Conservation (phyloP, 2,797 vertebrate species). For the Podarcis lilfordi region DNA sequence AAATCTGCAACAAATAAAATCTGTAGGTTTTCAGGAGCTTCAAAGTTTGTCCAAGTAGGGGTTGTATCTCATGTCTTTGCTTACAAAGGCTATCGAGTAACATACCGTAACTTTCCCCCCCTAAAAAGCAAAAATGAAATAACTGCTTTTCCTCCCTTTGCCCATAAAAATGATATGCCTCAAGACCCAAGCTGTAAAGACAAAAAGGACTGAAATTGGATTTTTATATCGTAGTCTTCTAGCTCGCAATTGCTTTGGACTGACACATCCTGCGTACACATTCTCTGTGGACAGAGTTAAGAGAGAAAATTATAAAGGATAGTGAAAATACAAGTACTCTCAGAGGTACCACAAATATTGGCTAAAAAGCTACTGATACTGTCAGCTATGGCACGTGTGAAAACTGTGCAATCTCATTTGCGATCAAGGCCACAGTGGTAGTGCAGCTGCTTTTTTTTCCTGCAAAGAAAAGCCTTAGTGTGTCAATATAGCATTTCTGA, state of each 20-base stretch:
- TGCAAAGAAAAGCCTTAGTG: neutral
- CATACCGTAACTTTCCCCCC: too few species aligned
- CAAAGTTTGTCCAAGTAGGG: neutral
- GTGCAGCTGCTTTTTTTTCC: constrained; percentile 21
- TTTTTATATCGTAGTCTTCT: constrained; percentile 25
- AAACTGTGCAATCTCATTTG: constrained; percentile 47
- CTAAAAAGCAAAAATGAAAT: neutral
- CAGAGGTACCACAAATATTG: constrained; percentile 33
- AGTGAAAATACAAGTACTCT: constrained; percentile 27
- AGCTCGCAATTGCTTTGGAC: constrained; percentile 17
- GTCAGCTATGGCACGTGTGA: constrained; percentile 40
- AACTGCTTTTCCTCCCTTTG: neutral
- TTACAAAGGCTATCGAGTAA: neutral
- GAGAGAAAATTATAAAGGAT: constrained; percentile 10
- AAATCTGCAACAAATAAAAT: neutral
- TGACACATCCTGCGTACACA: neutral
- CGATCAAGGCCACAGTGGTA: constrained; percentile 19
- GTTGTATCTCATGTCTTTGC: neutral
- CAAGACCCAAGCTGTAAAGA: constrained; percentile 7
- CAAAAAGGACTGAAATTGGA: neutral
- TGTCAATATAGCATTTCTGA: constrained; percentile 13
- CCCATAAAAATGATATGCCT: constrained; percentile 2
- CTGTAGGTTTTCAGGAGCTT: neutral
- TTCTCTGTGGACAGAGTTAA: neutral
- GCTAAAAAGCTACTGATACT: constrained; percentile 43